A percentile compares a stretch with the other conserved stretches of the same genome.
Conservation (phyloP, 2,797 vertebrate species). For the Catamblyrhynchus diadema region DNA sequence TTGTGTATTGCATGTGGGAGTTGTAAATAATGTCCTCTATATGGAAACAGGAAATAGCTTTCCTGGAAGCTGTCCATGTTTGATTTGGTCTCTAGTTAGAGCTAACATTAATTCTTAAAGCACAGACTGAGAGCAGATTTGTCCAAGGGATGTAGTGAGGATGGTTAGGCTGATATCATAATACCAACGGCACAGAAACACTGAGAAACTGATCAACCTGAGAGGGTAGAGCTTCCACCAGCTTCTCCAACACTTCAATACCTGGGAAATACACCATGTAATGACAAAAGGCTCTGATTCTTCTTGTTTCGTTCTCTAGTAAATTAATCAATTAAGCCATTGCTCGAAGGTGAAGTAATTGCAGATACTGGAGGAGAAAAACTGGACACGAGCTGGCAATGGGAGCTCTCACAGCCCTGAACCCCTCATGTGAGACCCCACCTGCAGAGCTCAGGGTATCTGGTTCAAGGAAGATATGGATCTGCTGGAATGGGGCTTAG, state of each 20-base stretch:
- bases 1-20: constrained; percentile 19
- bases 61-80: constrained; percentile 71
- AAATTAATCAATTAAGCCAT: not conserved
- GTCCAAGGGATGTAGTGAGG: constrained; percentile 67
- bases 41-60: constrained; percentile 67
- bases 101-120: constrained; percentile 67
- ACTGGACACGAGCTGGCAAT: fast-evolving
- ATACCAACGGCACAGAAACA: constrained; percentile 59
- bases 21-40: constrained; percentile 59
- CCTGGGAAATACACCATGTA: not conserved
- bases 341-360: not conserved
- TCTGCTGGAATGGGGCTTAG: not conserved
- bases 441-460: not conserved
- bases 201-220: not conserved
- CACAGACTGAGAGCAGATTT: constrained; percentile 73
- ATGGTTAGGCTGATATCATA: constrained; percentile 43
- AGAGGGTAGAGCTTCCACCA: not conserved
- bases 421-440: not conserved
- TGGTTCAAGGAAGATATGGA: not conserved
- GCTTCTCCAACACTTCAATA: not conserved
- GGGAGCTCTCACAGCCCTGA: not conserved
- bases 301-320: not conserved
- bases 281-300: not conserved
- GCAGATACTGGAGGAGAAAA: not conserved
- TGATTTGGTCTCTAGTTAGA: constrained; percentile 60